Evolutionary conservation across 2,888 invertebrate species (phyloP), one percentile per base, ranked within the genome.

Genomic region (Ptilodon capucinus): DNA sequence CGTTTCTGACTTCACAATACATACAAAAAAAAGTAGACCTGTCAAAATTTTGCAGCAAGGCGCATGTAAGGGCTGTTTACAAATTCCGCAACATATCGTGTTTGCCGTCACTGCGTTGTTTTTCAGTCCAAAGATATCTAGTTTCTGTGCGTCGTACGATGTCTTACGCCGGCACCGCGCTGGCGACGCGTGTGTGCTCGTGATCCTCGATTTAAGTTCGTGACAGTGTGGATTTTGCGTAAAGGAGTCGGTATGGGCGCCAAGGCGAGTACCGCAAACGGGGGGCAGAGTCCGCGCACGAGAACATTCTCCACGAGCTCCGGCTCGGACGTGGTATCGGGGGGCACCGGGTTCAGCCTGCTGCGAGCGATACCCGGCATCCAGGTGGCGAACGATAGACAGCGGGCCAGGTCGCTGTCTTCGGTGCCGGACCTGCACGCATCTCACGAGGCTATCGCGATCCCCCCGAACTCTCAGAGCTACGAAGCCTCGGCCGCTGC

Each of bases 231-330:
- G 73, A 76, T 80, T 89, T 90, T 87, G 86, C 86, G 85, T 87
- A 86, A 88, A 84, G 75, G 73, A 95, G 80, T 75, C 68, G 84
- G 74, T 70, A 96, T 96, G 96, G 96, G 96, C 91, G 96, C 95
- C 82, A 96, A 96, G 92, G 94, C 96, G 74, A 96, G 96, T 85
- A 96, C 96, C 66, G 95, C 95, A 67, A 94, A 93, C 82, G 94
- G 94, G 73, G 94, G 95, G 75, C 94, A 94, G 86, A 94, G 94
- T 91, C 94, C 94, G 71, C 93, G 95, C 64, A 92, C 94, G 64
- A 92, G 95, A 81, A 94, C 95, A 81, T 95, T 96, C 84, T 95
- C 96, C 46, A 95, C 93, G 80, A 94, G 94, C 89, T 93, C 95
- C 57, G 93, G 93, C 67, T 93, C 93, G 48, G 94, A 93, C 59